Evolutionary conservation across 2,797 vertebrate genomes (phyloP), one percentile per base, ranked within the genome.

Genomic region (Pseudochaenichthys georgianus): DNA sequence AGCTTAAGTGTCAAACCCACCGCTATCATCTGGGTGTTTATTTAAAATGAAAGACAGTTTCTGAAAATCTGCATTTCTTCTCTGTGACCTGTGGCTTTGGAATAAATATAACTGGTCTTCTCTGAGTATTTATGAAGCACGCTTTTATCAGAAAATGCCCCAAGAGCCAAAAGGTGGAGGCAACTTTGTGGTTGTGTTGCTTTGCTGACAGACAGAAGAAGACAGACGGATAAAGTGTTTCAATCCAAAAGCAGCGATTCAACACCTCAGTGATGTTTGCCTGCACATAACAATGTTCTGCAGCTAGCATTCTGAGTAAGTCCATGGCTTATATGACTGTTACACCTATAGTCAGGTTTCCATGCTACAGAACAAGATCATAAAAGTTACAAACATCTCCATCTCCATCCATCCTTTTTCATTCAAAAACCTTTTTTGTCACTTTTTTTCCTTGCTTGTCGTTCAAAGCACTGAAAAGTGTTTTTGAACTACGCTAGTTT

Each of bases 41-140:
- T 90, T 87, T 88, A 83, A 88, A 90, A 87, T 89, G 79, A 92
- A 89, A 90, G 75, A 53, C 70, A 7, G 57, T 77, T 83, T 83
- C 60, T 76, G 68, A 69, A 79, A 86, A 92, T 90, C 78, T 91
- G 83, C 86, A 92, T 91, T 80, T 87, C 67, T 70, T 82, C 68
- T 83, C 61, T 21, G 15, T 80, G 90, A 90, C 90, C 88, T 57
- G 77, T 77, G 84, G 76, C 81, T 83, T 57, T 60, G 41, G 82
- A 67, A 89, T 77, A 70, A 85, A 84, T 78, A 80, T 51, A 68
- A 72, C 76, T 59, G 67, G 41, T 88, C 64, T 55, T 77, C 50
- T 73, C 42, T 45, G 62, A 45, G 47, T 86, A 88, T 89, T 91
- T 82, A 85, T 82, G 68, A 89, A 69, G 58, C 60, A n/a, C 4